Evolutionary conservation across 2,113 vertebrate genomes (phyloP).

Genomic region (Coreoperca whiteheadi): DNA sequence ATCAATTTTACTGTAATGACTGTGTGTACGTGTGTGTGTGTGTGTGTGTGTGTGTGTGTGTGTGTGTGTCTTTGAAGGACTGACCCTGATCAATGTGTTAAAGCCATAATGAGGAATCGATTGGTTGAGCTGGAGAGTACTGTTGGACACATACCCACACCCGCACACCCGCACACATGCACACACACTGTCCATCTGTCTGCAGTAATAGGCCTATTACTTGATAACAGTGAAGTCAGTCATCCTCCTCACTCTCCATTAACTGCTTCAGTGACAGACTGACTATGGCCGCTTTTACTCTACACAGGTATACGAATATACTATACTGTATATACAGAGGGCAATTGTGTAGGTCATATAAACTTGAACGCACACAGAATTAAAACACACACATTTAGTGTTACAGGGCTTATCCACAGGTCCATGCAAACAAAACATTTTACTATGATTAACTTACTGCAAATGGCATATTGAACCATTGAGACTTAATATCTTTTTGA

Average conservation of each 20-base stretch:
- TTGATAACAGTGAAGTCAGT: conserved; percentile 66
- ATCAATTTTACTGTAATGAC: conserved; percentile 75
- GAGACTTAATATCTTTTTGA: neutral
- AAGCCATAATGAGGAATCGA: conserved; percentile 79
- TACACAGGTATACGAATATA: neutral
- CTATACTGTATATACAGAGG: neutral
- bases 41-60: conserved; percentile 5
- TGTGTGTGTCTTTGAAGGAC: conserved; percentile 61
- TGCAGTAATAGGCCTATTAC: conserved; percentile 65
- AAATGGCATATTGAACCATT: neutral
- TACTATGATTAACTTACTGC: neutral
- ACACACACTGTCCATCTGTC: conserved; percentile 43
- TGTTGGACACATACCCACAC: conserved; percentile 16
- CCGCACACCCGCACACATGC: conserved; percentile 23
- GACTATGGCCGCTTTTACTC: conserved; percentile 22
- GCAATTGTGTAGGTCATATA: neutral
- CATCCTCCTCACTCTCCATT: conserved; percentile 51
- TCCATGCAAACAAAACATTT: neutral
- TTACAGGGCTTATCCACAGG: neutral
- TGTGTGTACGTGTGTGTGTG: conserved; percentile 24
- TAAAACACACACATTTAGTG: neutral
- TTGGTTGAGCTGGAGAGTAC: conserved; percentile 68
- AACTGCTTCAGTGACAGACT: conserved; percentile 44
- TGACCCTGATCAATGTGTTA: conserved; percentile 78
- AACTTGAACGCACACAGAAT: neutral